Percentiles rank a stretch among this genome's conserved stretches.
phyloP scores from a whole-genome alignment of 2,888 invertebrate genomes.

The Timema podura region DNA sequence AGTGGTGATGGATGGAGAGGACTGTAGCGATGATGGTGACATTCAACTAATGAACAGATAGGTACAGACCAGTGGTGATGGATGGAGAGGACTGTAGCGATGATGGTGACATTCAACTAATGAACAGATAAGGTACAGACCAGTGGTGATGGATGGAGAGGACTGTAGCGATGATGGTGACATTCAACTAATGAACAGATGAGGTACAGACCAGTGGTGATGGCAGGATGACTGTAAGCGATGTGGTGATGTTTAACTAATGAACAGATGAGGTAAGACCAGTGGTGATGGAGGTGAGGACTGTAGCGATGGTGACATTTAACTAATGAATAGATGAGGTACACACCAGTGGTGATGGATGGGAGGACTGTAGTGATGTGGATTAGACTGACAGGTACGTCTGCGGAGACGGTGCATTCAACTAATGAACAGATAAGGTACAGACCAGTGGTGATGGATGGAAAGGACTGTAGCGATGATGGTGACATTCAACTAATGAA shows the following conservation, averaged over 20 bases:
- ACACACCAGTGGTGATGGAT: slow-evolving; percentile 94
- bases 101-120: neutral
- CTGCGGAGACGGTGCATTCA: too few relatives aligned
- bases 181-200: neutral
- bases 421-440: too few relatives aligned
- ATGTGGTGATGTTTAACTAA: neutral
- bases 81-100: slow-evolving; percentile 86
- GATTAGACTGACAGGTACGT: too few relatives aligned
- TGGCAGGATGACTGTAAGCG: too few relatives aligned
- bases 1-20: slow-evolving; percentile 95
- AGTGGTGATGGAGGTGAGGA: slow-evolving; percentile 95
- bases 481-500: too few relatives aligned
- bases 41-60: slow-evolving; percentile 1
- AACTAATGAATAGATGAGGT: slow-evolving; percentile 6
- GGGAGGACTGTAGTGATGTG: slow-evolving; percentile 80
- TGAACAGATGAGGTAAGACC: slow-evolving; percentile 53
- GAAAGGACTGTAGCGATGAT: too few relatives aligned
- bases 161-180: slow-evolving; percentile 65
- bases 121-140: slow-evolving; percentile 48
- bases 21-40: slow-evolving; percentile 65
- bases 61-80: slow-evolving; percentile 89
- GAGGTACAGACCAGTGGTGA: slow-evolving; percentile 80
- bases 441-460: too few relatives aligned
- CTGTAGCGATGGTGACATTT: slow-evolving; percentile 56
- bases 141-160: slow-evolving; percentile 97